Base-by-base conservation (phyloP, 2,888 invertebrate genomes). In the Leucoptera coffeella region DNA sequence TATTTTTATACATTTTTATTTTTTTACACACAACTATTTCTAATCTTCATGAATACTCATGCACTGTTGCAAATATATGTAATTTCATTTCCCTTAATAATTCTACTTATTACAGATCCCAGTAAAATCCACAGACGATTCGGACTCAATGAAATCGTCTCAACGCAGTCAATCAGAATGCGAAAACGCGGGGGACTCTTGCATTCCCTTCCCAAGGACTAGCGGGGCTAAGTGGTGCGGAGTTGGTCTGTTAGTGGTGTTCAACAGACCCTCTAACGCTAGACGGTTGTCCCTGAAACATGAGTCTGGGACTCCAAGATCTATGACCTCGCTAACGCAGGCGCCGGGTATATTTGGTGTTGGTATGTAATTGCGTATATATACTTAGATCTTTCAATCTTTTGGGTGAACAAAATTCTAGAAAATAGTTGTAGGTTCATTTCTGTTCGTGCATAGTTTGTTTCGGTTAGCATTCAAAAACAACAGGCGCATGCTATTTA, bases 221-320 rank as follows among this genome's bases (percentile, higher is more conserved):
- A 92, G 91, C 7, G 94, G 94, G 2, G 94, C 92, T 0, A 83
- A 86, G 41, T 96, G 95, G 73, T 91, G 89, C 55, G 85, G 86
- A 14, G 85, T 86, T 12, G 89, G 89, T 42, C 77, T 81, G 29
- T 58, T 96, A 30, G 91, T 92, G 1, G 87, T 87, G 36, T 95
- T 95, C 58, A 84, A 85, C 26, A 76, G 89, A 26, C 82, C 85
- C 1, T 72, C 82, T 28, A 77, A 78, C 38, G 74, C 78, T 0
- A 74, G 85, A 38, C 67, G 85, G 29, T 47, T 85, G 12, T 82
- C 84, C 0, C 55, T 81, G 26, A 67, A 67, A 38, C 77, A 80
- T 12, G 86, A 86, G 46, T 77, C 80, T 7, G 77, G 82, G 0
- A 91, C 91, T 0, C 91, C 91, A 0, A 64, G 45, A 29, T 71